These are phyloP conservation scores for Haemorhous mexicanus DNA, from an alignment of 2,113 vertebrate genomes.

Conservation along the genomic window DNA sequence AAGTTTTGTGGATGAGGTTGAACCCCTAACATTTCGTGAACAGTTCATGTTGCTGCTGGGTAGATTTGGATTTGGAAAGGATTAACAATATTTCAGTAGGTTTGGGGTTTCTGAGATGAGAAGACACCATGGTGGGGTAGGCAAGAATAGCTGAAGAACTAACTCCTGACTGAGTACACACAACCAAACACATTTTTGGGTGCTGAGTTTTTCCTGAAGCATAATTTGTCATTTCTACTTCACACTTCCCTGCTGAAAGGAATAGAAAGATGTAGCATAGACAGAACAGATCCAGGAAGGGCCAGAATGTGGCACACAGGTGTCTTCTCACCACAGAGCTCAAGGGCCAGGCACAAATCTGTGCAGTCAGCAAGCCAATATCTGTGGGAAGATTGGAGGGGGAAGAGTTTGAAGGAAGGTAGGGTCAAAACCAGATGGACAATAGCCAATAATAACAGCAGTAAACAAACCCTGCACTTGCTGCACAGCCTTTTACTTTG, in stretches of 20 bases:
- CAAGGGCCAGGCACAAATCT: background rate
- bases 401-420: background rate
- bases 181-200: background rate
- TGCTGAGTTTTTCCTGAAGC: background rate
- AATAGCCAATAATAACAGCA: background rate
- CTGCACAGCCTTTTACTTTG: background rate
- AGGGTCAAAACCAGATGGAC: background rate
- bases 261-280: background rate
- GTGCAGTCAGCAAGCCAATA: background rate
- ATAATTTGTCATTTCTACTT: background rate
- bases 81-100: background rate
- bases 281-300: rapidly evolving
- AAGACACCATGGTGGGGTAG: background rate
- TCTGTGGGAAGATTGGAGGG: background rate
- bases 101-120: background rate
- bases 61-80: background rate
- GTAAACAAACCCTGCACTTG: background rate
- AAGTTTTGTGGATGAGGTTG: background rate
- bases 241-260: background rate
- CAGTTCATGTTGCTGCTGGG: background rate
- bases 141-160: background rate
- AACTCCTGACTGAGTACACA: background rate
- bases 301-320: background rate
- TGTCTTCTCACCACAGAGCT: background rate
- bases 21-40: background rate